Base-by-base conservation (phyloP, 2,113 vertebrate species). In the Calidris pygmaea region DNA sequence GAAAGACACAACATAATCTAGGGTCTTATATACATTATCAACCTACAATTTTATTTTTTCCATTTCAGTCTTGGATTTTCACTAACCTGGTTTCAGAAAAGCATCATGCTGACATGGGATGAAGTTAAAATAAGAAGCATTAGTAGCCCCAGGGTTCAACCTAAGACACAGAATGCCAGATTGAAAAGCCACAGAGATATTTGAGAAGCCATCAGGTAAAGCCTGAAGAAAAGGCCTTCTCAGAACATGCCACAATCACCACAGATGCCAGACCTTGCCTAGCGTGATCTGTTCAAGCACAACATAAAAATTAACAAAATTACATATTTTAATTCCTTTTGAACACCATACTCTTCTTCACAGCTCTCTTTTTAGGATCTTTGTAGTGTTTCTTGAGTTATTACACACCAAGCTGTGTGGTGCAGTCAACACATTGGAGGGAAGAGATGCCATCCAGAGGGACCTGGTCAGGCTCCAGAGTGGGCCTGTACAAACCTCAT, bases 141-240 rank as follows among this genome's bases (percentile, higher is more conserved):
- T n/a, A 11, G 14, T 2, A 65, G 90, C 85, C 62, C 39, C 21
- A 1, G 73, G 70, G 47, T 5, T 81, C 70, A 82, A 66, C 7
- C 34, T 48, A 15, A 90, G 82, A 76, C 43, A 68, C 39, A 35
- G 73, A 77, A 3, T 4, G 0, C 11, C 85, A 62, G 21, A 35
- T 74, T 48, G 71, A 70, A 59, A 87, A 85, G 29, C 63, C 75
- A 56, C 83, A 24, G 68, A 62, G 86, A 23, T 84, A 62, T 84
- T 21, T 90, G 91, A 93, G 83, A 92, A 92, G 53, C 63, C 72
- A 90, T 8, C 85, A 81, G 68, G 63, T 30, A 59, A 29, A 80
- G 34, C 24, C 24, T 77, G 86, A 95, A 83, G 30, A 73, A 81
- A 87, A 89, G 34, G 9, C 21, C 12, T 59, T 60, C 41, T 84